Percentiles rank a stretch among this genome's conserved stretches.
Conservation (phyloP, 2,113 vertebrate species). For the Anhinga rufa region DNA sequence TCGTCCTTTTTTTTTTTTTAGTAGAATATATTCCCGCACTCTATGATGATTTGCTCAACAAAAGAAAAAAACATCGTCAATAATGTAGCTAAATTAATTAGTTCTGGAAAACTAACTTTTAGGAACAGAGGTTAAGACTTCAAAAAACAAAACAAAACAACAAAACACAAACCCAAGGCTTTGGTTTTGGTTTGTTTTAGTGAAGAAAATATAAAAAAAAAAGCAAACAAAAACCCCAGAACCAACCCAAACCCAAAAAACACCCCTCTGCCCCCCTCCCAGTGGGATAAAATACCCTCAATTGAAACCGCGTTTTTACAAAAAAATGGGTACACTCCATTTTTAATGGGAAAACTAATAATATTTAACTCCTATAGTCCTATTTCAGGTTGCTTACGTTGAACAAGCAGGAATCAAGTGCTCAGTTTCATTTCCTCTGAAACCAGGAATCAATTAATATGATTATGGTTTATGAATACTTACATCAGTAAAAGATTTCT, state of each 20-base stretch:
- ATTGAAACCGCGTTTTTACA: background rate
- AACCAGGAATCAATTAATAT: constrained; percentile 2
- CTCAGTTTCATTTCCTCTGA: constrained; percentile 1
- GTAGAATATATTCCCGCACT: background rate
- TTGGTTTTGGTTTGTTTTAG: background rate
- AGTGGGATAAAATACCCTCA: background rate
- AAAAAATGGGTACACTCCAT: background rate
- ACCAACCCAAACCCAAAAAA: background rate
- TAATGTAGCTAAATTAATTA: background rate
- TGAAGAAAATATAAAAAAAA: background rate
- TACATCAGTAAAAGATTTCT: background rate
- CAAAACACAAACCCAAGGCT: background rate
- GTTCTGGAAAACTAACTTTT: background rate
- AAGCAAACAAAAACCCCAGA: too few relatives aligned
- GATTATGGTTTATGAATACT: constrained; percentile 1
- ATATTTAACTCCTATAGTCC: background rate
- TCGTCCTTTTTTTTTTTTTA: background rate
- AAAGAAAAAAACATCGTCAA: background rate
- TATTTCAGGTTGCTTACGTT: background rate
- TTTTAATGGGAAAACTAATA: background rate
- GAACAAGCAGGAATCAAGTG: background rate
- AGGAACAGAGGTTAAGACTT: background rate
- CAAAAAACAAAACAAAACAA: background rate
- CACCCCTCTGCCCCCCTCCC: too few relatives aligned
- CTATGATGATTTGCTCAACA: background rate